These are phyloP conservation scores for Paradoxurus hermaphroditus DNA, from an alignment of 2,113 vertebrate genomes.

Conservation along the genomic window DNA sequence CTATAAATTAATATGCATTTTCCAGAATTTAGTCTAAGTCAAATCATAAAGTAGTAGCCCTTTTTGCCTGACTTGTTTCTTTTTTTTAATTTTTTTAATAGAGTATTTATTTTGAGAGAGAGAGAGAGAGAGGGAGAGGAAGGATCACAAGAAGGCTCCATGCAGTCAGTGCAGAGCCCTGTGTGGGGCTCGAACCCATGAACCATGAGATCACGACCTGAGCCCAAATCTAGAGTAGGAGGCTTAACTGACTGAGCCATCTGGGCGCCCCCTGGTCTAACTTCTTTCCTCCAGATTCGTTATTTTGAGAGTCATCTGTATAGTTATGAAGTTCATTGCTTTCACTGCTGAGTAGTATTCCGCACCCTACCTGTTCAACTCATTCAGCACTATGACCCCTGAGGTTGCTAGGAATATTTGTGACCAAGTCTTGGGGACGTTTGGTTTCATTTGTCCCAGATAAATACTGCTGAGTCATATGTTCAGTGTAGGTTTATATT, in stretches of 20 bases:
- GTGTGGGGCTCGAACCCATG: too few relatives aligned
- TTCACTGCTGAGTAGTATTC: neutral
- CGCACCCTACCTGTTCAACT: too few relatives aligned
- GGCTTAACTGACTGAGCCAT: too few relatives aligned
- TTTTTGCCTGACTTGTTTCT: neutral
- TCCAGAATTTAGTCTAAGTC: neutral
- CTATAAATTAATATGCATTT: neutral
- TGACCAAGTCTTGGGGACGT: neutral
- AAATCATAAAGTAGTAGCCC: neutral
- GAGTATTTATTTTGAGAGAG: neutral
- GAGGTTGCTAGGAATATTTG: neutral
- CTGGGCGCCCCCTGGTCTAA: neutral
- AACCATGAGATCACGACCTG: too few relatives aligned
- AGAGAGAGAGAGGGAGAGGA: too few relatives aligned
- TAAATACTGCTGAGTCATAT: neutral
- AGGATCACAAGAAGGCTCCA: too few relatives aligned
- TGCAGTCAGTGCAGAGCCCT: too few relatives aligned
- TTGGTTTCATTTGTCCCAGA: neutral
- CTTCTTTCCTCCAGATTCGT: neutral
- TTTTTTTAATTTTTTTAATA: too few relatives aligned
- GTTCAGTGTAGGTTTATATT: neutral
- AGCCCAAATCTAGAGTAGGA: too few relatives aligned
- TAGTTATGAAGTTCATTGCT: neutral
- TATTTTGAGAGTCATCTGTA: neutral
- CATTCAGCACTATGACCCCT: neutral